Percentiles rank a stretch among this genome's conserved stretches.
These are phyloP conservation scores for Mastomys coucha DNA, from an alignment of 2,113 vertebrate genomes.

Conservation along the genomic window DNA sequence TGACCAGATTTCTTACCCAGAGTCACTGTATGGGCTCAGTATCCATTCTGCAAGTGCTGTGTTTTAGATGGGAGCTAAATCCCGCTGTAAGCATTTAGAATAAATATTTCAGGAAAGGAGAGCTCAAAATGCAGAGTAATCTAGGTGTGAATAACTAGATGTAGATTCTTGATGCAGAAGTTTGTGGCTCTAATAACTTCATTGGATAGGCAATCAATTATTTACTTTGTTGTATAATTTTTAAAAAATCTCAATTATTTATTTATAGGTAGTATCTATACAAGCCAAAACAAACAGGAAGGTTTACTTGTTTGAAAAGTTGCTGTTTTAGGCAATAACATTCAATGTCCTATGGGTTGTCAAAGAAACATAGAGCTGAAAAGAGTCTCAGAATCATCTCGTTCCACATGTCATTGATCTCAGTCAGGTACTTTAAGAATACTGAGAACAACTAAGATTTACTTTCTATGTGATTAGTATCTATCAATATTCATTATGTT, in stretches of 20 bases:
- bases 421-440: background rate
- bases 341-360: background rate
- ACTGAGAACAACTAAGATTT: background rate
- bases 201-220: background rate
- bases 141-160: background rate
- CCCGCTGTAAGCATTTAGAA: constrained; percentile 1
- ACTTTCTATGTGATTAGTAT: background rate
- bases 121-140: background rate
- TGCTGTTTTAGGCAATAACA: background rate
- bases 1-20: constrained; percentile 8
- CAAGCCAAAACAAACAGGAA: background rate
- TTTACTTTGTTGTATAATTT: constrained; percentile 54
- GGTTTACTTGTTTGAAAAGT: background rate
- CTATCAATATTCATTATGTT: background rate
- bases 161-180: constrained; percentile 19
- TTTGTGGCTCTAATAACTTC: background rate
- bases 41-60: background rate
- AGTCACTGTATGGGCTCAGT: background rate
- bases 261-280: background rate
- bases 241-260: constrained; percentile 32
- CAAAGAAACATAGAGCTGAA: background rate
- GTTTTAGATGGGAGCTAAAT: constrained; percentile 15
- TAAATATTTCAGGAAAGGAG: constrained; percentile 11
- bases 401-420: background rate
- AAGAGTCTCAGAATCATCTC: background rate